A percentile compares a stretch with the other conserved stretches of the same genome.
phyloP scores from a whole-genome alignment of 2,113 vertebrate genomes.

The Phalacrocorax carbo region DNA sequence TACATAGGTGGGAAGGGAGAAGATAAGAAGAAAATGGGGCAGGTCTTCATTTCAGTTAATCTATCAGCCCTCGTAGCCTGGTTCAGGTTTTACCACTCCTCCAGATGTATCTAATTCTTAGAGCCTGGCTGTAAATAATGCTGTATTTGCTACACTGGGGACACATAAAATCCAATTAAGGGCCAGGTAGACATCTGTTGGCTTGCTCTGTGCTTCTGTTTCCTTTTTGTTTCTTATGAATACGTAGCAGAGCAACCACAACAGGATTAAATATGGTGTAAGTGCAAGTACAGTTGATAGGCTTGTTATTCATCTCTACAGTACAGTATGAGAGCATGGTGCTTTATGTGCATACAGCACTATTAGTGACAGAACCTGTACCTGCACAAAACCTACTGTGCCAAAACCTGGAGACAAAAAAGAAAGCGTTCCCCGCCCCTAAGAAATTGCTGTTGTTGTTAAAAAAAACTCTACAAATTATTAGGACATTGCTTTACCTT shows the following conservation, averaged over 20 bases:
- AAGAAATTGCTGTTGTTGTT: neutral
- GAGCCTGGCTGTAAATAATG: constrained; percentile 55
- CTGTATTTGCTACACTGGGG: constrained; percentile 41
- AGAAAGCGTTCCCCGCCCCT: neutral
- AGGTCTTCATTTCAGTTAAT: neutral
- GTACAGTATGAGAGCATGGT: neutral
- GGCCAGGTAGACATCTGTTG: constrained; percentile 64
- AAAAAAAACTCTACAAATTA: neutral
- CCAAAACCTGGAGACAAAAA: neutral
- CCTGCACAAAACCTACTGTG: neutral
- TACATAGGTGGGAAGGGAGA: neutral
- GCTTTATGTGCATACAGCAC: neutral
- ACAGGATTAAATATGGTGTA: constrained; percentile 3
- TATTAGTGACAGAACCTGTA: neutral
- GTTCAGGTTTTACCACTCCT: constrained; percentile 12
- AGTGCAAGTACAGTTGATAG: neutral
- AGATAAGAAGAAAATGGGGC: neutral
- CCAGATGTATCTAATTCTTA: constrained; percentile 62
- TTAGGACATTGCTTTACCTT: neutral
- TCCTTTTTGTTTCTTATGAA: constrained; percentile 20
- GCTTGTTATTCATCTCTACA: neutral
- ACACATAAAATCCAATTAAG: constrained; percentile 45
- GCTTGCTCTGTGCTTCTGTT: constrained; percentile 60
- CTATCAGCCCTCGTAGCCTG: neutral
- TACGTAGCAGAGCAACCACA: constrained; percentile 54